Base-by-base conservation (phyloP, 2,113 vertebrate genomes). In the Callipepla californica region DNA sequence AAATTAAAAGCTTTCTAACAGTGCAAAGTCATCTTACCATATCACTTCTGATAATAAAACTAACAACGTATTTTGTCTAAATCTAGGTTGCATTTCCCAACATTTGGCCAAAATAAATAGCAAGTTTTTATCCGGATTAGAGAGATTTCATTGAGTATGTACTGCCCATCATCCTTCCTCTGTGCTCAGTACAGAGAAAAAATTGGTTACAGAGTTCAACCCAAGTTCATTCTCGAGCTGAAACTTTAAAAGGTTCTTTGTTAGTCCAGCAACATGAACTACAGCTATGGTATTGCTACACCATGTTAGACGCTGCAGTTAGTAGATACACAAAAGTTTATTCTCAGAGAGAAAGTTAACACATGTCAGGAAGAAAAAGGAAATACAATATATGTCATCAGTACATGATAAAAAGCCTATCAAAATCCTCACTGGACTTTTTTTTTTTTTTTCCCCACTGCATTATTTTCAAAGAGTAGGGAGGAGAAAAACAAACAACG, bases 201-300 rank as follows among this genome's bases (percentile, higher is more conserved):
- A 47, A 84, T 40, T 40, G 40, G 14, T 65, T 57, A 26, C 32
- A 68, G 42, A 72, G 7, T 28, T 68, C 47, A 70, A 15, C 4
- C 5, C 62, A 10, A 86, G 8, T 6, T 34, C 38, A 2, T 0
- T 86, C 34, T 68, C 17, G 42, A 68, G 28, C 6, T 30, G 34
- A 77, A 75, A 30, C 8, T 32, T 11, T 15, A 28, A 61, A 58
- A 10, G 4, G 15, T 22, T 65, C 63, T 77, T 44, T 57, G 22
- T 22, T 45, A 21, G 40, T 62, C 42, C 1, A 1, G 21, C 53
- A 17, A 69, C 18, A n/a, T 17, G 17, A 78, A 42, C 10, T 25
- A 17, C 2, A 51, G 11, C 34, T n/a, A 13, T 14, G 11, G 13
- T 0, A 0, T 20, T 72, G 28, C 26, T 66, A 6, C 44, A 38